Percentiles rank a stretch among this genome's conserved stretches.
Evolutionary conservation across 2,797 vertebrate genomes (phyloP).

Genomic region (Macropodus opercularis): DNA sequence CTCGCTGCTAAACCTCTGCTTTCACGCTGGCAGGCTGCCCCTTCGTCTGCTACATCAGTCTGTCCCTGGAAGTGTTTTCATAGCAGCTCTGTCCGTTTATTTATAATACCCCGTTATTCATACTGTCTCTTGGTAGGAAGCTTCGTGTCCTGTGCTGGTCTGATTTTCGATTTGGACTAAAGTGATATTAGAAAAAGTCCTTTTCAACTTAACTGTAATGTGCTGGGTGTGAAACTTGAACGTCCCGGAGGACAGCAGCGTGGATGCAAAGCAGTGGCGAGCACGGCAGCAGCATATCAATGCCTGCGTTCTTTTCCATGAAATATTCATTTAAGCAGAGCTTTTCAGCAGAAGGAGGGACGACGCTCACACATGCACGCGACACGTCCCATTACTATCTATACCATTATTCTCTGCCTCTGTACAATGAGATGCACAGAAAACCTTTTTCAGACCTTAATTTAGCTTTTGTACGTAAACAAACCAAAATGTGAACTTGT

Average conservation of each 20-base stretch:
- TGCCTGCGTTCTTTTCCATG: conserved; percentile 1
- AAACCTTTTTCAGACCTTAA: too few relatives aligned
- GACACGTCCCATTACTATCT: too few relatives aligned
- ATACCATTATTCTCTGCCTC: neutral
- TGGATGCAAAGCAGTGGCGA: conserved; percentile 9
- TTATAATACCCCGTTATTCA: conserved; percentile 40
- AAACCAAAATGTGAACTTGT: too few relatives aligned
- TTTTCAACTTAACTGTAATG: neutral
- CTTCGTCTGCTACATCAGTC: conserved; percentile 43
- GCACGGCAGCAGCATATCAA: conserved; percentile 25
- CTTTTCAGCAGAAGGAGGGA: neutral
- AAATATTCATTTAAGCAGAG: conserved; percentile 15
- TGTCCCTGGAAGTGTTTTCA: conserved; percentile 52
- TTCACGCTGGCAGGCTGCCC: conserved; percentile 41
- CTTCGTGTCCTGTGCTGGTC: neutral
- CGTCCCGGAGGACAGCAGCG: neutral
- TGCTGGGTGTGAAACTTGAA: conserved; percentile 1
- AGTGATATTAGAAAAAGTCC: neutral
- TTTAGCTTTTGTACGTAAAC: too few relatives aligned
- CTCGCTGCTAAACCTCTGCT: conserved; percentile 44
- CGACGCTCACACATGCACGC: neutral
- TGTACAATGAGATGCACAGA: neutral
- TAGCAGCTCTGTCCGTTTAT: conserved; percentile 37
- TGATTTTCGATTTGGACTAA: neutral
- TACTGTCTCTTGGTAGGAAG: conserved; percentile 28